Evolutionary conservation across 2,888 invertebrate species (phyloP), one percentile per base, ranked within the genome.

Genomic region (Erebia palarica): DNA sequence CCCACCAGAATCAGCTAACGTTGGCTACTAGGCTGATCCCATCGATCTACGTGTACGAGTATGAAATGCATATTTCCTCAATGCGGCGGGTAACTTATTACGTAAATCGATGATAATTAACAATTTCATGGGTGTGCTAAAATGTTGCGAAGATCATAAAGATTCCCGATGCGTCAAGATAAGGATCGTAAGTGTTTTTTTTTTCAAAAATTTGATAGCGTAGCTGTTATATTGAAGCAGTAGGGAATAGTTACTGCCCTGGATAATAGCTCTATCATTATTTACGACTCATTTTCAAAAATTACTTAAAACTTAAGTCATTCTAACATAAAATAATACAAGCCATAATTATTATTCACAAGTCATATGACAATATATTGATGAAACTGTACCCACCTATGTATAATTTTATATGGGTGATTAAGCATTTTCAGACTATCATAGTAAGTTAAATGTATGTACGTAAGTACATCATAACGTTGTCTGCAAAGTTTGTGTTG

Each of bases 101-200:
- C 68, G 65, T 72, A 68, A 69, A 69, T 60, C 64, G 74, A 67
- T 74, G 68, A 71, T 71, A 72, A 75, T 75, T 75, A 73, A 71
- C 73, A 65, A 75, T 75, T 75, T 73, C 74, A 75, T 73, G 74
- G 73, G 58, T 49, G 57, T 64, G 69, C 66, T 63, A 72, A 70
- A 72, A 69, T 70, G 57, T 69, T 75, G 67, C 60, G 21, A 53
- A 65, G 57, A 9, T 53, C 64, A 73, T 69, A 67, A 71, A 73
- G 59, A 72, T 74, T 70, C 68, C 55, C 66, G 68, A 66, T 69
- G 66, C 68, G 64, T 70, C 58, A 68, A 68, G 69, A 65, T 64
- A 65, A 69, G 21, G 53, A 71, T 67, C 16, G 66, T 67, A 4
- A 55, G 44, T 63, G 21, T 63, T 59, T 11, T 16, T 11, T 16